These are phyloP conservation scores for Cristatella mucedo DNA, from an alignment of 2,888 invertebrate species.

Conservation along the genomic window DNA sequence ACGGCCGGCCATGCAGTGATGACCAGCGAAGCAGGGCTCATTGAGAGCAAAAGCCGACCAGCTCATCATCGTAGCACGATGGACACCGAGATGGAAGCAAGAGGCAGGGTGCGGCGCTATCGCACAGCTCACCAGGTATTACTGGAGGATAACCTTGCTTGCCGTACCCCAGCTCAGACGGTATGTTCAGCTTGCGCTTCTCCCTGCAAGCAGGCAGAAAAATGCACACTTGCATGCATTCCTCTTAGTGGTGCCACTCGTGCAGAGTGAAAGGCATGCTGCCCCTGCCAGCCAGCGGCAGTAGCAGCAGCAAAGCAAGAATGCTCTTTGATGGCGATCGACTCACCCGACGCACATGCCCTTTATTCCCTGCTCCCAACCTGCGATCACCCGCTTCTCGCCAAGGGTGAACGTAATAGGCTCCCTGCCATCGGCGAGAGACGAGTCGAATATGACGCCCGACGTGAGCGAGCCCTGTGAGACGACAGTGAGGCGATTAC, in stretches of 20 bases:
- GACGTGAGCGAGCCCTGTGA: neutral
- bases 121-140: constrained; percentile 1
- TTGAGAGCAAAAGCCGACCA: too few relatives aligned
- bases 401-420: neutral
- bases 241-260: too few relatives aligned
- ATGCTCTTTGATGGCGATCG: neutral
- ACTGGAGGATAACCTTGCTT: constrained; percentile 1
- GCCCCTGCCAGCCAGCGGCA: too few relatives aligned
- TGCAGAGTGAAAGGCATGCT: too few relatives aligned
- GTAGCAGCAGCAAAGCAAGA: too few relatives aligned
- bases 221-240: neutral
- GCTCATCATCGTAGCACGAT: too few relatives aligned
- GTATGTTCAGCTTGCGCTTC: neutral
- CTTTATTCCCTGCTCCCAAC: neutral
- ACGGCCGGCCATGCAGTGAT: too few relatives aligned
- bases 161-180: neutral
- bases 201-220: neutral
- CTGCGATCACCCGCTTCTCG: neutral
- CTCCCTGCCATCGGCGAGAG: neutral
- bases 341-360: constrained; percentile 2
- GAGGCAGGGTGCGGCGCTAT: too few relatives aligned
- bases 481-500: too few relatives aligned
- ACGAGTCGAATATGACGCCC: neutral
- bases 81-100: too few relatives aligned
- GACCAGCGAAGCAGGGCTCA: too few relatives aligned